phyloP scores from a whole-genome alignment of 1,140 invertebrate species.

The Cylas formicarius region DNA sequence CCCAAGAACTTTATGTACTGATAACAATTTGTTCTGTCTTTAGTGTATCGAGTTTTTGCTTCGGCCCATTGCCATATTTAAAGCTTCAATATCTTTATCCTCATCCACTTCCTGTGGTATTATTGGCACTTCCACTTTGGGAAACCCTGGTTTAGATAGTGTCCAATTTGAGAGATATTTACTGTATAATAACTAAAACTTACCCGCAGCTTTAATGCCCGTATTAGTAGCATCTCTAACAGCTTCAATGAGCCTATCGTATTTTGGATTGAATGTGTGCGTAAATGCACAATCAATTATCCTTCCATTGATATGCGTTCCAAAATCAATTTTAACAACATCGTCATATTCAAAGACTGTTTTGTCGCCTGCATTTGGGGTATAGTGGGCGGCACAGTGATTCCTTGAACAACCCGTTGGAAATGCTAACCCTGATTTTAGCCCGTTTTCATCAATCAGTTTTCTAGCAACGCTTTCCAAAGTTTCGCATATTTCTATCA shows the following conservation, averaged over 20 bases:
- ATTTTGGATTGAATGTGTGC: conserved; percentile 92
- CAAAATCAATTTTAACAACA: conserved; percentile 99
- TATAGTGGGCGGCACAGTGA: conserved; percentile 99
- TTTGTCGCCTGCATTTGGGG: conserved; percentile 95
- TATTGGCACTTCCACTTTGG: too few relatives aligned
- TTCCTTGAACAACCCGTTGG: conserved; percentile 98
- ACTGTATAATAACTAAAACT: too few relatives aligned
- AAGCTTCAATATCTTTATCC: too few relatives aligned
- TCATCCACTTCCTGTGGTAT: too few relatives aligned
- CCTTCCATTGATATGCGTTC: conserved; percentile 96
- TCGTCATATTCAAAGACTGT: conserved; percentile 95
- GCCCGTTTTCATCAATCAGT: conserved; percentile 90
- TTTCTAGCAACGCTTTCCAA: conserved; percentile 86
- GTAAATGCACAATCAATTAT: conserved; percentile 99
- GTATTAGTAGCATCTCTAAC: conserved; percentile 97
- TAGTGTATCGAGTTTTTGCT: too few relatives aligned
- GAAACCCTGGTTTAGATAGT: too few relatives aligned
- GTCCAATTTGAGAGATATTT: too few relatives aligned
- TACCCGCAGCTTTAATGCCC: conserved; percentile 69
- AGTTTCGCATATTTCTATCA: conserved; percentile 98
- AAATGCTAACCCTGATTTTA: conserved; percentile 95
- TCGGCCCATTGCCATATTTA: too few relatives aligned
- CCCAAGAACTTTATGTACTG: too few relatives aligned
- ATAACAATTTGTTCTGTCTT: too few relatives aligned
- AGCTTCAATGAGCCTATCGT: conserved; percentile 91